Base-by-base conservation (phyloP, 2,113 vertebrate genomes). In the Oncorhynchus kisutch region DNA sequence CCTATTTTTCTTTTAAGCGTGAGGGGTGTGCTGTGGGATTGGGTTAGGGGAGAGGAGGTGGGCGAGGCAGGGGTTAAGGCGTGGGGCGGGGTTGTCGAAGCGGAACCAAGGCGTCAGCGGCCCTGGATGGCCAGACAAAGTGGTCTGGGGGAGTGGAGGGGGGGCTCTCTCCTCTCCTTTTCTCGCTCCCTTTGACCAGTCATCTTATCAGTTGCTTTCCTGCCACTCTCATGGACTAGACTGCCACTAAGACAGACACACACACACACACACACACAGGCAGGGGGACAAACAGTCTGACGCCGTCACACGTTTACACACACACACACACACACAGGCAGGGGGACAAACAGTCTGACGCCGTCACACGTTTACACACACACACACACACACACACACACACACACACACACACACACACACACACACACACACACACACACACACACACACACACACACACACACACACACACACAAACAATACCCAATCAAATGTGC, bases 51-150 rank as follows among this genome's bases (percentile, higher is more conserved):
- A 48, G 71, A 48, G 67, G 64, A 5, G 9, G 1, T 60, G 18
- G 70, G 4, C 11, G 65, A 70, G 75, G 72, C 20, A 8, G 73
- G 64, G 67, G 66, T 59, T 73, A 77, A 72, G 67, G 66, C 69
- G 14, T 65, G 60, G 71, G 67, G 54, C 27, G 73, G 74, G 29
- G 48, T 74, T 77, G 14, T 29, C 5, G 29, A 20, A 27, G 66
- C 45, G 88, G 88, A 90, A 81, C 84, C 62, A 31, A 74, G 89
- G 89, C 88, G 88, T 88, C 86, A 79, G 87, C 81, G 75, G 81
- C 74, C 81, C 77, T 27, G 60, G 54, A 78, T 70, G 73, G 74
- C 82, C 78, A 88, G 86, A 90, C 86, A 49, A 81, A 83, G 78
- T 2, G 4, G 67, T 20, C 82, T 29, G 12, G 25, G 13, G n/a